A percentile compares a stretch with the other conserved stretches of the same genome.
Evolutionary conservation across 37 sponge, comb jelly and placozoan genomes (phyloP).

Genomic region (Chondrilla cf. caribensis): DNA sequence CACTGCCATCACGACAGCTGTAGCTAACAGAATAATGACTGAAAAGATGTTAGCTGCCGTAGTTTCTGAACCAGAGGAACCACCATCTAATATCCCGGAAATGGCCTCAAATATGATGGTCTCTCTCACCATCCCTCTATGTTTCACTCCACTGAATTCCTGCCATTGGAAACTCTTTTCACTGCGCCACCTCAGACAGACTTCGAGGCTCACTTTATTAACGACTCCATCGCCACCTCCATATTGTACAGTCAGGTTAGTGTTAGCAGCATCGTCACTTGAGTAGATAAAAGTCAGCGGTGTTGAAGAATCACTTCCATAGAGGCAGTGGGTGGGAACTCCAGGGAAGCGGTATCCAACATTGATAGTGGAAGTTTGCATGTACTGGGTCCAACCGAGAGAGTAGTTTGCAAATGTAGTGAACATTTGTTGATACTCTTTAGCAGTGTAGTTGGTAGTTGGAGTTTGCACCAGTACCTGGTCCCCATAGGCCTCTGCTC

Average conservation of each 20-base stretch:
- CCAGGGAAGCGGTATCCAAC: constrained; percentile 35
- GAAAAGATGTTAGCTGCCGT: too few species aligned
- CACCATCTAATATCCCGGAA: too few species aligned
- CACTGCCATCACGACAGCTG: too few species aligned
- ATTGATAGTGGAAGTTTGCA: constrained; percentile 25
- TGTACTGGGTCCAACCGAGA: constrained; percentile 34
- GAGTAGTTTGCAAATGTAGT: constrained; percentile 22
- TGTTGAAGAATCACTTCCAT: too few species aligned
- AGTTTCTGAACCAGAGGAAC: too few species aligned
- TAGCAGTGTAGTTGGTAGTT: constrained; percentile 60
- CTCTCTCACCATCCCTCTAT: constrained; percentile 33
- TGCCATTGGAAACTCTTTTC: neutral
- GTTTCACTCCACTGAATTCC: neutral
- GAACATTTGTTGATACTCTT: constrained; percentile 72
- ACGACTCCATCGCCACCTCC: neutral
- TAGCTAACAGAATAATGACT: too few species aligned
- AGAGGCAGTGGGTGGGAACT: constrained; percentile 62
- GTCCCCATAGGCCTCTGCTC: neutral
- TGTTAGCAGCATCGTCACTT: constrained; percentile 10
- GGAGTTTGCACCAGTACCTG: constrained; percentile 27
- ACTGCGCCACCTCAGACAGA: neutral
- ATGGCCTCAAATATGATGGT: neutral
- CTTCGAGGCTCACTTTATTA: neutral
- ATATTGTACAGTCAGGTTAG: neutral
- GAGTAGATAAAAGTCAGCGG: too few species aligned